Base-by-base conservation (phyloP, 2,797 vertebrate genomes). In the Sibirionetta formosa region DNA sequence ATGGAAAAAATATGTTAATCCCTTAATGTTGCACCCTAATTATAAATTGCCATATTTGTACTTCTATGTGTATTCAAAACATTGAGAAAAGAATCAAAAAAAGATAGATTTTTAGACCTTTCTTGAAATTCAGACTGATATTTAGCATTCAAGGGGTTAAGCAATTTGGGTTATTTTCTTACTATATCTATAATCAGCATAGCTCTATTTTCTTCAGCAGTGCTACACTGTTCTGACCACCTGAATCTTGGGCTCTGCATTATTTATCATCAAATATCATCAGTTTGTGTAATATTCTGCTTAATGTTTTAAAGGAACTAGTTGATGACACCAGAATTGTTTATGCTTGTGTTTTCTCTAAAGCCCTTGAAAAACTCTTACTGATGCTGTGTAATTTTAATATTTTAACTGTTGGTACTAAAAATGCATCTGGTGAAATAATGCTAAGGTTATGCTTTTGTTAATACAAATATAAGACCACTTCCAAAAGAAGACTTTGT, bases 321-420 rank as follows among this genome's bases (percentile, higher is more conserved):
- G 70, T 96, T 38, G 31, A 57, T 97, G 69, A 89, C 91, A 94
- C 60, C 18, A 17, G 66, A 93, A 72, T 83, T 93, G 83, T 91
- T 71, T 96, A 75, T 94, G 60, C 77, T 57, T 92, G 31, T 82
- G 8, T 92, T 93, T 93, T 83, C 86, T 94, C 75, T 90, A 68
- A 85, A 90, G 69, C 63, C 44, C 86, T 92, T 86, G 76, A 91
- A 94, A 82, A 91, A 76, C 26, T 93, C 48, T 90, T 91, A 63
- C 31, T 87, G 69, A 94, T 94, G 76, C 72, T 92, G 77, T 97
- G 84, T 94, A 19, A 86, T 94, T 95, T 97, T 96, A 96, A 83
- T 94, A 94, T 91, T 97, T n/a, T 94, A 96, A 70, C 71, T 84
- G 23, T 96, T 93, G n/a, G 31, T 97, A 88, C 71, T 92, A 90